phyloP scores from a whole-genome alignment of 1,140 invertebrate genomes.

The Megalopta genalis region DNA sequence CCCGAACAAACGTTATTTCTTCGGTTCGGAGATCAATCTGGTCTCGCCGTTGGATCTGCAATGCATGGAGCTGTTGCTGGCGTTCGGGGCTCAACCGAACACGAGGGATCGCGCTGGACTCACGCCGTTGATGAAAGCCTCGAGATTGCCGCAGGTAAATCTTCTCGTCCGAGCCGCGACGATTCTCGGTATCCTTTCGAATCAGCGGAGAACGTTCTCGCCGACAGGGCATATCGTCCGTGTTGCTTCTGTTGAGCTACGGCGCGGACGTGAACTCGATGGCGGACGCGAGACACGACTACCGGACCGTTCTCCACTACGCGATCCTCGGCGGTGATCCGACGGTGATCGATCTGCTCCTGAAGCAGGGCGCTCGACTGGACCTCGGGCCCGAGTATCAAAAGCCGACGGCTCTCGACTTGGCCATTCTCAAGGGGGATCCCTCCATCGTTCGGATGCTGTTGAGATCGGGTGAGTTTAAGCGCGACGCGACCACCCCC shows the following conservation, averaged over 20 bases:
- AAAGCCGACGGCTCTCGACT: slow-evolving; percentile 91
- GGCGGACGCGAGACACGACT: slow-evolving; percentile 89
- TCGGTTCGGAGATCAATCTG: slow-evolving; percentile 94
- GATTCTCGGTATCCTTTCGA: too few relatives aligned
- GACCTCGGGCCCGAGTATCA: slow-evolving; percentile 84
- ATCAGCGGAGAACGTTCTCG: neutral
- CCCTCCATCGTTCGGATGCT: slow-evolving; percentile 86
- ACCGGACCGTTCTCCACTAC: slow-evolving; percentile 91
- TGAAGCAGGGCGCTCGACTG: slow-evolving; percentile 89
- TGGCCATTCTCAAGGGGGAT: slow-evolving; percentile 91
- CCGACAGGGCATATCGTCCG: slow-evolving; percentile 86
- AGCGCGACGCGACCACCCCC: neutral
- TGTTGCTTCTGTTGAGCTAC: slow-evolving; percentile 87
- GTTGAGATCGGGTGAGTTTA: slow-evolving; percentile 84
- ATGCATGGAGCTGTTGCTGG: slow-evolving; percentile 89
- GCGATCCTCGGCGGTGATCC: slow-evolving; percentile 91
- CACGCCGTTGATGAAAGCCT: slow-evolving; percentile 93
- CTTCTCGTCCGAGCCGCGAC: too few relatives aligned
- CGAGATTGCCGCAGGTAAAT: slow-evolving; percentile 86
- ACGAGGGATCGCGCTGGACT: slow-evolving; percentile 90
- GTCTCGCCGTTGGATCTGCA: slow-evolving; percentile 88
- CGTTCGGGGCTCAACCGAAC: slow-evolving; percentile 92
- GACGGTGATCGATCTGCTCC: slow-evolving; percentile 88
- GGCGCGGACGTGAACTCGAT: slow-evolving; percentile 92
- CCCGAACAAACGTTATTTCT: slow-evolving; percentile 91